A percentile compares a stretch with the other conserved stretches of the same genome.
Evolutionary conservation across 2,113 vertebrate species (phyloP).

Genomic region (Caranx melampygus): DNA sequence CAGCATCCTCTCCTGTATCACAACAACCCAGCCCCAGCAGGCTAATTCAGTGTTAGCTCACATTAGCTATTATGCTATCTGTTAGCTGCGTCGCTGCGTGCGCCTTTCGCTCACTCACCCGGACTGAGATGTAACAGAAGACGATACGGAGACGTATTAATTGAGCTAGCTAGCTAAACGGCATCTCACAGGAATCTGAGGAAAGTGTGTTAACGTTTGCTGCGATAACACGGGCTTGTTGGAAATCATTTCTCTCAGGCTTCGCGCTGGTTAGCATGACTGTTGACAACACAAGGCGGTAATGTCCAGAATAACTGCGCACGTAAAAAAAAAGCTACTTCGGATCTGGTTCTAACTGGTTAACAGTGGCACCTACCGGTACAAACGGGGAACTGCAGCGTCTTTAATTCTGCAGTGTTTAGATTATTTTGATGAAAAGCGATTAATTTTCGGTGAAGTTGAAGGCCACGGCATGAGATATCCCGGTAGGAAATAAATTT

Average conservation of each 20-base stretch:
- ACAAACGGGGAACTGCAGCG: rapidly evolving
- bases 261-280: conserved; percentile 51
- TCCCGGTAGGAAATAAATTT: background rate
- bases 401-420: background rate
- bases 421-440: background rate
- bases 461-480: background rate
- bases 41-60: conserved; percentile 50
- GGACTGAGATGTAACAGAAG: conserved; percentile 29
- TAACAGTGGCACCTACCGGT: conserved; percentile 51
- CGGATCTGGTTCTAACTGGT: rapidly evolving
- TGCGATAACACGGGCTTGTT: conserved; percentile 26
- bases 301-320: conserved; percentile 57
- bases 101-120: conserved; percentile 67
- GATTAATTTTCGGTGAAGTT: background rate
- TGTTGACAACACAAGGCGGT: conserved; percentile 59
- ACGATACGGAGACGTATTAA: conserved; percentile 1
- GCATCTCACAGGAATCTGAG: conserved; percentile 44
- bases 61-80: conserved; percentile 20
- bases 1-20: background rate
- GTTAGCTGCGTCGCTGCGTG: conserved; percentile 16
- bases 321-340: background rate
- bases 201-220: conserved; percentile 26
- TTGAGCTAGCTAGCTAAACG: conserved; percentile 46
- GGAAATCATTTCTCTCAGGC: conserved; percentile 71
- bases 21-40: background rate